These are phyloP conservation scores for Protomyctophum bolini DNA, from an alignment of 2,113 vertebrate species.

Conservation along the genomic window DNA sequence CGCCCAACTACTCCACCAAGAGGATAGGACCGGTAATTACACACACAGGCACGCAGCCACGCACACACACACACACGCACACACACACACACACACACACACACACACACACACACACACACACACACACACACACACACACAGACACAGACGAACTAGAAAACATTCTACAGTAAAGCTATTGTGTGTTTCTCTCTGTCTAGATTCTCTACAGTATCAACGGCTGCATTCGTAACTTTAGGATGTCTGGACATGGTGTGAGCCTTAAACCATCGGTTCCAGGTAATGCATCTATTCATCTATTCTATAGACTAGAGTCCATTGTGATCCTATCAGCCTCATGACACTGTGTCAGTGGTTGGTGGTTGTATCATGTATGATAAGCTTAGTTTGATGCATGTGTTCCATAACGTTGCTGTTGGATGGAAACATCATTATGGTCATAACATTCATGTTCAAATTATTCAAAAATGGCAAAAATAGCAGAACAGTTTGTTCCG, in stretches of 20 bases:
- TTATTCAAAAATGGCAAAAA: too few relatives aligned
- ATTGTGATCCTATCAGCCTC: too few relatives aligned
- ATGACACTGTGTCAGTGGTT: too few relatives aligned
- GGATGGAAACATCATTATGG: too few relatives aligned
- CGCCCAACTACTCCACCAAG: constrained; percentile 90
- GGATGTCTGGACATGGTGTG: constrained; percentile 81
- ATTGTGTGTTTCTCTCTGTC: not conserved
- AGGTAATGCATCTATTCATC: constrained; percentile 27
- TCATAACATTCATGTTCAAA: too few relatives aligned
- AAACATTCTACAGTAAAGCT: not conserved
- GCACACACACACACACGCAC: too few relatives aligned
- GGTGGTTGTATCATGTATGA: too few relatives aligned
- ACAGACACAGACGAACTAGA: not conserved
- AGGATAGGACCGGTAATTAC: constrained; percentile 91
- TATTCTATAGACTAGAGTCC: too few relatives aligned
- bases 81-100: constrained; percentile 6
- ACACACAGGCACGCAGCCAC: constrained; percentile 54
- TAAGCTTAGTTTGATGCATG: too few relatives aligned
- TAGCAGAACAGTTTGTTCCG: too few relatives aligned
- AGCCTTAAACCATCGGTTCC: constrained; percentile 17
- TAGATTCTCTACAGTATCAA: constrained; percentile 92
- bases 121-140: not conserved
- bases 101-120: constrained; percentile 15
- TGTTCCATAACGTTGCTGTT: too few relatives aligned
- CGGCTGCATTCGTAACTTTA: constrained; percentile 88